Percentiles rank a stretch among this genome's conserved stretches.
Evolutionary conservation across 1,140 invertebrate species (phyloP).

Genomic region (Protaetia brevitarsis): DNA sequence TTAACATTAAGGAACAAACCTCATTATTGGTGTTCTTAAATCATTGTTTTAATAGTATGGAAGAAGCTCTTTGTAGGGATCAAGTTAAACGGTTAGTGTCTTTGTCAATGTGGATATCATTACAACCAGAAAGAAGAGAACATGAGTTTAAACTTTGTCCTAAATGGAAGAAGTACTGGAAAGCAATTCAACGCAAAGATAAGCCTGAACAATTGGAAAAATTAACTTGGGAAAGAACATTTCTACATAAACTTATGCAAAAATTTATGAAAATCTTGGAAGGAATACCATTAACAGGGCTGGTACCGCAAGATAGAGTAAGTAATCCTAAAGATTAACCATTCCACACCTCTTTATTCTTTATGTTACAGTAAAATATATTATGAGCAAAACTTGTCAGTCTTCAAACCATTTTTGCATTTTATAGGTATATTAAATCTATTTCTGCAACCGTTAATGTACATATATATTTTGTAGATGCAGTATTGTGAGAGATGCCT

Average conservation of each 20-base stretch:
- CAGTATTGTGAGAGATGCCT: slow-evolving; percentile 94
- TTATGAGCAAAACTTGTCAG: too few species aligned
- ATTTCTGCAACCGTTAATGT: neutral
- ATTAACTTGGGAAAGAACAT: slow-evolving; percentile 83
- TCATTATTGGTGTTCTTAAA: slow-evolving; percentile 88
- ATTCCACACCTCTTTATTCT: too few species aligned
- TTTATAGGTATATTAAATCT: neutral
- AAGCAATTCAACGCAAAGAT: slow-evolving; percentile 82
- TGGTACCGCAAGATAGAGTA: slow-evolving; percentile 53
- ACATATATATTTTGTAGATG: slow-evolving; percentile 48
- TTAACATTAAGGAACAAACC: slow-evolving; percentile 77
- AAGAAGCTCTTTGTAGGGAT: slow-evolving; percentile 87
- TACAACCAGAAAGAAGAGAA: slow-evolving; percentile 79
- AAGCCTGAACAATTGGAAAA: slow-evolving; percentile 68
- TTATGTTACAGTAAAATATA: too few species aligned
- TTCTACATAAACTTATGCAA: slow-evolving; percentile 84
- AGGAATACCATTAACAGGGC: slow-evolving; percentile 66
- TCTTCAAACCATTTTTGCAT: too few species aligned
- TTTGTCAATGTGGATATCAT: slow-evolving; percentile 88
- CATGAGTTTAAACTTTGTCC: slow-evolving; percentile 82
- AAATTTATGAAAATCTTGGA: slow-evolving; percentile 87
- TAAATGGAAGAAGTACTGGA: slow-evolving; percentile 92
- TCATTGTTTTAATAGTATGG: slow-evolving; percentile 97
- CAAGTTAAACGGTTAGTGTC: slow-evolving; percentile 91
- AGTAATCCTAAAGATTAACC: too few species aligned